phyloP scores from a whole-genome alignment of 2,113 vertebrate species.

The Phoxinus phoxinus region DNA sequence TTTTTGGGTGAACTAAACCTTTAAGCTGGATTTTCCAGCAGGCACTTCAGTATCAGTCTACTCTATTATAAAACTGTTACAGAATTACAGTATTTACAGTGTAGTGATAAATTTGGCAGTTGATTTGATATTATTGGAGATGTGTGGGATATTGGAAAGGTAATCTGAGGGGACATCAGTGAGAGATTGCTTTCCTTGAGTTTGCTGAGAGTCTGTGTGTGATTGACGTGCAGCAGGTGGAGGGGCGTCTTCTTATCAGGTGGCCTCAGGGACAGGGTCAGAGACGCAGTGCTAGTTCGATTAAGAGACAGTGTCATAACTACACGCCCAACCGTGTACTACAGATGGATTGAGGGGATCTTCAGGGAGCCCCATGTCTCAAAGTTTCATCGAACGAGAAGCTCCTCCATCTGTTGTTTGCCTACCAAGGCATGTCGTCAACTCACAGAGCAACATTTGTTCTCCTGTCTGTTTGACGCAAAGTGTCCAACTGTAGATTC shows the following conservation, averaged over 20 bases:
- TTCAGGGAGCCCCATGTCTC: conserved; percentile 58
- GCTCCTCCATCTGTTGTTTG: conserved; percentile 47
- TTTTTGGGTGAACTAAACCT: too few relatives aligned
- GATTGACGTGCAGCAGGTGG: conserved; percentile 77
- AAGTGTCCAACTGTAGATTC: neutral
- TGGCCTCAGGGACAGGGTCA: conserved; percentile 78
- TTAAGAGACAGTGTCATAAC: conserved; percentile 59
- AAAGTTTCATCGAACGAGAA: conserved; percentile 56
- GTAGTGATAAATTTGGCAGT: conserved; percentile 30
- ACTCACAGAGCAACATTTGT: neutral
- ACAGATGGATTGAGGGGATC: conserved; percentile 54
- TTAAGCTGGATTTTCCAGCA: neutral
- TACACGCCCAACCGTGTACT: conserved; percentile 49
- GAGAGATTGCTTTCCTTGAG: conserved; percentile 62
- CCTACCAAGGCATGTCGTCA: conserved; percentile 37
- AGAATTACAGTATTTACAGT: conserved; percentile 30
- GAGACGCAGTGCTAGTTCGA: conserved; percentile 65
- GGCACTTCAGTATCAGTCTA: neutral
- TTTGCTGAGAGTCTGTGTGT: conserved; percentile 58
- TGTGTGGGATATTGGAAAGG: conserved; percentile 30
- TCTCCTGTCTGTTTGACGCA: neutral
- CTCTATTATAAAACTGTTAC: neutral
- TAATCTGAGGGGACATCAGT: conserved; percentile 45
- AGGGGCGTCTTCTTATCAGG: conserved; percentile 64
- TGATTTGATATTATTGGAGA: conserved; percentile 35